Evolutionary conservation across 2,113 vertebrate genomes (phyloP).

Genomic region (Zonotrichia leucophrys): DNA sequence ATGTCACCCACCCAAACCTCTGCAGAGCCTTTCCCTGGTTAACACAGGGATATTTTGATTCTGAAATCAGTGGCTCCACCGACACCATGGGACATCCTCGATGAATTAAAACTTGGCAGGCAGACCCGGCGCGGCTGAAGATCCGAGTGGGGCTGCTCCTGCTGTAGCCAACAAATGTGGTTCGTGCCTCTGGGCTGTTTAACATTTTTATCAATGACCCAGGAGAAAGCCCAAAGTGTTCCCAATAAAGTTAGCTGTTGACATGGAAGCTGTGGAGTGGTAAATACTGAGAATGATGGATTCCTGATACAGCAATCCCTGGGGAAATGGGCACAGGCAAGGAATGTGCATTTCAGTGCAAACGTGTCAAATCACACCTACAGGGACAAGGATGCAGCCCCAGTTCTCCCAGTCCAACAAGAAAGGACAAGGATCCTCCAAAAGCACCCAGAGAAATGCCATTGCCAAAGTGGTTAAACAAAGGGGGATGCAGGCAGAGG

Average conservation of each 20-base stretch:
- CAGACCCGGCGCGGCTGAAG: background rate
- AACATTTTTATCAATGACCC: constrained; percentile 44
- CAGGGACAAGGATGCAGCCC: background rate
- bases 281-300: background rate
- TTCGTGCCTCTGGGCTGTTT: constrained; percentile 15
- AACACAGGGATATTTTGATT: background rate
- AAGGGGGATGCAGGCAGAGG: background rate
- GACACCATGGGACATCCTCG: background rate
- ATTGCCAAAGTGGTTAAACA: background rate
- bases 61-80: background rate
- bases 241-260: constrained; percentile 10
- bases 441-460: background rate
- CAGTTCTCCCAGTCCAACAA: background rate
- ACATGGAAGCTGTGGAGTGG: constrained; percentile 2
- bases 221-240: background rate
- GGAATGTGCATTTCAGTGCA: background rate
- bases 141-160: constrained; percentile 20
- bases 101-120: constrained; percentile 48
- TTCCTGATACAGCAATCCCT: background rate
- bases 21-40: background rate
- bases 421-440: background rate
- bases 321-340: background rate
- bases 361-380: background rate
- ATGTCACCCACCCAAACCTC: background rate
- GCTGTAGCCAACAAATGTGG: constrained; percentile 33